Conservation (phyloP, 2,888 invertebrate genomes). For the Pocota personata region DNA sequence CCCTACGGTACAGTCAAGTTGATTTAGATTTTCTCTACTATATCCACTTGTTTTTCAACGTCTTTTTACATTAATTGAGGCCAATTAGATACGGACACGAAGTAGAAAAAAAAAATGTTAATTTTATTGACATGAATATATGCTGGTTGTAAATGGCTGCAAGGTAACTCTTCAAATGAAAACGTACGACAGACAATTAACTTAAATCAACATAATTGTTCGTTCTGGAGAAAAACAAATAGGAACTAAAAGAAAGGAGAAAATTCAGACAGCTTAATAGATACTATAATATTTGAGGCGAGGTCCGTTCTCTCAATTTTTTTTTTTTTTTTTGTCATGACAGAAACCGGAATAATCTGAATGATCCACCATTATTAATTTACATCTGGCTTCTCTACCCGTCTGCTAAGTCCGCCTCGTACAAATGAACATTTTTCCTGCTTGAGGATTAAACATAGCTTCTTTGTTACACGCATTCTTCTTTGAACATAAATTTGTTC, state of each 20-base stretch:
- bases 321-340: too few species aligned
- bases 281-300: neutral
- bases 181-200: neutral
- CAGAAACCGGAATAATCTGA: too few species aligned
- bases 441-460: too few species aligned
- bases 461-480: too few species aligned
- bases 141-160: neutral
- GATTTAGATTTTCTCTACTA: constrained; percentile 23
- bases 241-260: neutral
- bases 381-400: too few species aligned
- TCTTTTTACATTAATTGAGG: constrained; percentile 28
- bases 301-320: neutral
- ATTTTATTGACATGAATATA: constrained; percentile 12
- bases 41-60: neutral
- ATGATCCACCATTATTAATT: too few species aligned
- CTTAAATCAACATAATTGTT: constrained; percentile 17
- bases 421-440: too few species aligned
- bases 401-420: too few species aligned
- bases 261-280: neutral
- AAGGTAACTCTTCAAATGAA: neutral
- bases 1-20: neutral
- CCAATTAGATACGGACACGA: constrained; percentile 24
- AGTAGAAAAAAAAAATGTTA: neutral
- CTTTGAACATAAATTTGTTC: too few species aligned
- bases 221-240: neutral